Conservation (phyloP, 2,797 vertebrate species). For the Amazona finschi region DNA sequence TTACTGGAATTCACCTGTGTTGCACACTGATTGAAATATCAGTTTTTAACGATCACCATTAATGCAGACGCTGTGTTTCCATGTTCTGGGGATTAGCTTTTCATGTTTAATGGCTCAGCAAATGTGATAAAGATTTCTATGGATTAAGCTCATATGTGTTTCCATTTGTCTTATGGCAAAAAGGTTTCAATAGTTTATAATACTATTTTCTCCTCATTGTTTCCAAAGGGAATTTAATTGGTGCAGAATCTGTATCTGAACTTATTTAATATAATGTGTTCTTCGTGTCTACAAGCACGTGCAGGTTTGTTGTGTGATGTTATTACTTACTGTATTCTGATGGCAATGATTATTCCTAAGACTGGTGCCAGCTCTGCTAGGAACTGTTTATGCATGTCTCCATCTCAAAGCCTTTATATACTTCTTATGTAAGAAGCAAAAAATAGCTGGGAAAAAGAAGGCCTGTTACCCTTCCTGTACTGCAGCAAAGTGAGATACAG, state of each 20-base stretch:
- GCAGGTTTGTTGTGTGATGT: neutral
- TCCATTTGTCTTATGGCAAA: neutral
- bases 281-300: neutral
- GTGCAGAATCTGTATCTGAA: neutral
- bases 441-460: neutral
- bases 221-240: neutral
- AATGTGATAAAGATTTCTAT: neutral
- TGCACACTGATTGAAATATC: neutral
- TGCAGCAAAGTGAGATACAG: fast-evolving
- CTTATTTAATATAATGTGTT: neutral
- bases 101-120: neutral
- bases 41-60: neutral
- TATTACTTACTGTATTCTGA: fast-evolving
- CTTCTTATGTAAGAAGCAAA: neutral
- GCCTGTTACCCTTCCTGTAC: neutral
- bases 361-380: neutral
- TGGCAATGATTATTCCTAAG: neutral
- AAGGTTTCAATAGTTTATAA: neutral
- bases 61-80: neutral
- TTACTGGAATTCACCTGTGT: neutral
- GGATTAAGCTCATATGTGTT: neutral
- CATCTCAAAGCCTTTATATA: neutral
- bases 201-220: neutral
- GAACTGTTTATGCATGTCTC: neutral
- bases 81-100: neutral